Base-by-base conservation (phyloP, 2,797 vertebrate genomes). In the Chelonia mydas region DNA sequence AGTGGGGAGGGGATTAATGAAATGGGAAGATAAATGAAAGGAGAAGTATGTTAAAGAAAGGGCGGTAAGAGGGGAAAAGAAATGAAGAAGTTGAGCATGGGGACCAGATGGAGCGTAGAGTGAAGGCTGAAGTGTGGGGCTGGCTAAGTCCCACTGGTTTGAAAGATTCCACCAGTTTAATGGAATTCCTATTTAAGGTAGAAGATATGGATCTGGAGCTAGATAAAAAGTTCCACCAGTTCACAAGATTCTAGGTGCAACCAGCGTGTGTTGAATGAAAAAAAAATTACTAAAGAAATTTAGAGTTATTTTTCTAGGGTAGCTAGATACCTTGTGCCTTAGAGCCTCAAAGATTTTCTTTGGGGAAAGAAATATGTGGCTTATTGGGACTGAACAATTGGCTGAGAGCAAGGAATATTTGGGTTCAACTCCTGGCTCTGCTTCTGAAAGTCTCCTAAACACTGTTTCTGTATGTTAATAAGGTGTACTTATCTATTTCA, bases 381-480 rank as follows among this genome's bases (percentile, higher is more conserved):
- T 72, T n/a, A 21, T 68, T 72, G 65, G 19, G 65, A 5, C n/a
- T 72, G 19, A 72, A 72, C 65, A 72, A 37, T 6, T 72, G 15
- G 89, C 23, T n/a, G 25, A 10, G 21, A 88, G 6, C 11, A 92
- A 93, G 53, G 95, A 95, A 90, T 4, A 74, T 45, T 47, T 92
- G 23, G n/a, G 15, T 82, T 88, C 92, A 21, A 94, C 87, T 85
- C 74, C 47, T 65, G 53, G 21, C 0, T 88, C 79, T 79, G 47
- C 21, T 68, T 90, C 53, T 68, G 31, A 88, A 93, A 93, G 21
- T n/a, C 84, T 93, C 84, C 96, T 91, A 74, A 96, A 84, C 25
- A 90, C 47, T 87, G 7, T 59, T 90, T 78, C 17, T 79, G 33
- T 16, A 23, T 72, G 8, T 90, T 72, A 90, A 94, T 76, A 91